Base-by-base conservation (phyloP, 2,888 invertebrate species). In the Holacanthella duospinosa region DNA sequence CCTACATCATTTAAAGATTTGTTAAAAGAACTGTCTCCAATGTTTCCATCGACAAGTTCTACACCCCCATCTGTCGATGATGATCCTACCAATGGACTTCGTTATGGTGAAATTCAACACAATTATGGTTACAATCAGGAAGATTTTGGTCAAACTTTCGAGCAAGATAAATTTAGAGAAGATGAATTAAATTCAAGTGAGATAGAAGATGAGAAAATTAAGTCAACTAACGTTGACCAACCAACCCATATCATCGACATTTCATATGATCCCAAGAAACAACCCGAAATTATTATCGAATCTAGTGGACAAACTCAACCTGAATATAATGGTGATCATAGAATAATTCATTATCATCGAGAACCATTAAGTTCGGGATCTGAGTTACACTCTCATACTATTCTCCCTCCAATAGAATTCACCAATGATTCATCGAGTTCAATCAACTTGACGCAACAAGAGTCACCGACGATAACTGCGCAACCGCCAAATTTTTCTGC, bases 231-330 rank as follows among this genome's bases (percentile, higher is more conserved):
- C n/a, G n/a, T n/a, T n/a, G n/a, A n/a, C n/a, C n/a, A n/a, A n/a
- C 65, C 68, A 12, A 71, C 66, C 64, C 72, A 72, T 56, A 67
- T 70, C 2, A 72, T 72, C 55, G 71, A 72, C 55, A 66, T 72
- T 27, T 67, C 68, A 19, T 67, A 65, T 58, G 66, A 70, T 43
- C 63, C 65, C 12, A 66, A 63, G 24, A 43, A 60, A 2, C 55
- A 55, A 43, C 67, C 65, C 9, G 65, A 65, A 56, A 65, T 65
- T 29, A 60, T 62, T 3, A 57, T 65, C 24, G 65, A 65, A n/a
- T 29, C 56, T 4, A 26, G 12, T 6, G 57, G 2, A 1, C 27
- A 54, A 28, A 29, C 54, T 25, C 19, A 24, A 19, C 61, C 48
- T 16, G 27, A 43, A 4, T 55, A 55, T 24, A 55, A 55, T 59